Evolutionary conservation across 1,140 invertebrate species (phyloP), one percentile per base, ranked within the genome.

Genomic region (Drosophila takahashii): DNA sequence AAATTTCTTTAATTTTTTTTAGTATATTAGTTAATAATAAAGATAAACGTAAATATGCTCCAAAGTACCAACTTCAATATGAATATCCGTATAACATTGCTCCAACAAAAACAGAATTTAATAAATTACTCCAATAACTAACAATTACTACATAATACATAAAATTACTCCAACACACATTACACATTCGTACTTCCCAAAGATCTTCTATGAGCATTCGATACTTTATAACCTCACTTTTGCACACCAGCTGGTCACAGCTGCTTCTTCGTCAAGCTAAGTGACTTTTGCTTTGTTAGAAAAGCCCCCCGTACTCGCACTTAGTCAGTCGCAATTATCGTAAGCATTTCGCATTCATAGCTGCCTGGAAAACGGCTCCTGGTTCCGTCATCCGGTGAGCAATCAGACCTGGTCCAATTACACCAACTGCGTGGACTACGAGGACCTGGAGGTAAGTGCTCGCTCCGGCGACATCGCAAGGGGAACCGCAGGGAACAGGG

Each of bases 341-440:
- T 16, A 29, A 22, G 51, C 52, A 22, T 26, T 9, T 69, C 29
- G 29, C 22, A 18, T 22, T 69, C 34, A 26, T 62, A 93, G 93
- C 53, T 94, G 94, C 54, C 81, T 92, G 51, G 92, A 93, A 37
- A 92, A 93, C 41, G 94, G 94, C 3, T 92, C 92, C 2, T 95
- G 94, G 94, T 94, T 92, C 67, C 86, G 91, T 7, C 92, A 94
- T 79, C 93, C 93, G 0, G 73, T 91, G 3, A 92, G 67, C 48
- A 93, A 93, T 48, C 92, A 91, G 48, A 92, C 92, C n/a, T 97
- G 96, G 96, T 95, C 96, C 15, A 97, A 97, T 90, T 97, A 97
- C 79, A 96, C 95, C 1, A 95, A 94, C 1, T 97, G 96, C 81
- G 92, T 97, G n/a, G 95, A 97, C 75, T 70, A 94, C 9, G 94